Base-by-base conservation (phyloP, 2,113 vertebrate genomes). In the Onychostruthus taczanowskii region DNA sequence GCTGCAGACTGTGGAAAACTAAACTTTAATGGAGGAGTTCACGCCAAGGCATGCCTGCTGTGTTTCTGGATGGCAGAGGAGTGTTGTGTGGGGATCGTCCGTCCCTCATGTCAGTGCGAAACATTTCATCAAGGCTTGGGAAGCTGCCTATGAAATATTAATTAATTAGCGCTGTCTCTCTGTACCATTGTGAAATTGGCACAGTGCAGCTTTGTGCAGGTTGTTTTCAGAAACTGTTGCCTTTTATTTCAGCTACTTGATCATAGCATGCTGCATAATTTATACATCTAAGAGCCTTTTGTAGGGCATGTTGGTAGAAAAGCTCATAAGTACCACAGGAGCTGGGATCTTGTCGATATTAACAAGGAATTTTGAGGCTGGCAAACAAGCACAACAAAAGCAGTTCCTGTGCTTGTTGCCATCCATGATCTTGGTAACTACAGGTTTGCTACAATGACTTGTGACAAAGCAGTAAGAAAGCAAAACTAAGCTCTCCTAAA, bases 251-350 rank as follows among this genome's bases (percentile, higher is more conserved):
- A 87, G 69, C 78, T 93, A 66, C 77, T 53, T 26, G 87, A 91
- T 93, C 78, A 33, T 84, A 93, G 81, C 39, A 10, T 27, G 80
- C 87, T 96, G 79, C 92, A 96, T 96, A 96, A 96, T 96, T 97
- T 83, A 97, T 93, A 78, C 3, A 2, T 49, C 53, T 80, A 66
- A 92, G 78, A 94, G 67, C 67, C 88, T 92, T 96, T 96, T 96
- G 87, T 91, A 93, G 93, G 85, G 70, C 88, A 73, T 3, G 0
- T 41, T 90, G 61, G 83, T 74, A 86, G 86, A 49, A 96, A 94
- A 89, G 50, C 90, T 90, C 49, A 0, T 64, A 89, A 95, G 83
- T 64, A 77, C 64, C 47, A 68, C 52, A 59, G 70, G 70, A 81
- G 33, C 87, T 76, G 70, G 52, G 72, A 93, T 92, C 85, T 93